Conservation (phyloP, 1,140 invertebrate species). For the Delia radicum region DNA sequence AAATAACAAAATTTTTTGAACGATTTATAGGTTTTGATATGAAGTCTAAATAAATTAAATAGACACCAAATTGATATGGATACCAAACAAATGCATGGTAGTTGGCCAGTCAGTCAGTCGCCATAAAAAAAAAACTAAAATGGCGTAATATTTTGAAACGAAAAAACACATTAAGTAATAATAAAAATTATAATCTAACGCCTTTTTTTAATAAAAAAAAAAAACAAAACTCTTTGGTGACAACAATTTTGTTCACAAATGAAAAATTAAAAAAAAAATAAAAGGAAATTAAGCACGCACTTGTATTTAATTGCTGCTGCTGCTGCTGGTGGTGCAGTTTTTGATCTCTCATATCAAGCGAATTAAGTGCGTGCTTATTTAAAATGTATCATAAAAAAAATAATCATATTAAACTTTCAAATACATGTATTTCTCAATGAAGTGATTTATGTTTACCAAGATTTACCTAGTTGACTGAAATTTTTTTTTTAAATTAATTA, state of each 20-base stretch:
- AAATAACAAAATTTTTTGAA: neutral
- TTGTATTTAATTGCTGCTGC: no score
- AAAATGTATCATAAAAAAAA: neutral
- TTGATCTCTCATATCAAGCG: neutral
- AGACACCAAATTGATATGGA: neutral
- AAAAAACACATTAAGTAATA: neutral
- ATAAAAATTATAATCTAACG: slow-evolving; percentile 7
- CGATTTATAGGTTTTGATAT: slow-evolving; percentile 18
- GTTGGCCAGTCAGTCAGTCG: neutral
- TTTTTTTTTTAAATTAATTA: no score
- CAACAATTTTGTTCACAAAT: slow-evolving; percentile 6
- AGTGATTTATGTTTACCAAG: no score
- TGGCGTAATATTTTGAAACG: neutral
- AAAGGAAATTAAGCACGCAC: neutral
- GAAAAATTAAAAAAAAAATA: neutral
- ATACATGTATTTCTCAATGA: no score
- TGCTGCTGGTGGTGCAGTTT: no score
- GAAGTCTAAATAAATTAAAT: slow-evolving; percentile 7
- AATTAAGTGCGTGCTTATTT: slow-evolving; percentile 1
- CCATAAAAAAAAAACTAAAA: neutral
- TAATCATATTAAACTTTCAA: neutral
- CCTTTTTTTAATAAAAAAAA: neutral
- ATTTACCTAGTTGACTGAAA: no score
- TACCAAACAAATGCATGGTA: neutral
- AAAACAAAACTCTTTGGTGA: neutral